A percentile compares a stretch with the other conserved stretches of the same genome.
Conservation (phyloP, 53 echinoderm and acorn worm species). For the Patiria pectinifera region DNA sequence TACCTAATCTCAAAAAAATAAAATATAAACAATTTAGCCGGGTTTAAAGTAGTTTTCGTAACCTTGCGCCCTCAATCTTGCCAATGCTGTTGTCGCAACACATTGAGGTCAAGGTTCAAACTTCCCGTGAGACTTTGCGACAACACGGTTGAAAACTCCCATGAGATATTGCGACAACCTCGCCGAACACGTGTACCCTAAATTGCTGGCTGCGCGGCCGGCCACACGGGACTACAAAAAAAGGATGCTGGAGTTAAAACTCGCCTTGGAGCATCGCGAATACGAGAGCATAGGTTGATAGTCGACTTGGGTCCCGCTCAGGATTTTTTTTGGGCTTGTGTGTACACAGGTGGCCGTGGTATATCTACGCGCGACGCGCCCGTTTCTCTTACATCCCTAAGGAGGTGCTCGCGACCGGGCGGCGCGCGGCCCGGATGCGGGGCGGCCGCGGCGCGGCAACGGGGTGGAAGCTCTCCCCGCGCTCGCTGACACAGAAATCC, state of each 20-base stretch:
- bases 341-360: conserved; percentile 57
- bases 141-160: conserved; percentile 19
- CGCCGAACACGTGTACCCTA: conserved; percentile 28
- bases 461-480: neutral
- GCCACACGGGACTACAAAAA: neutral
- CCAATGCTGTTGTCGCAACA: neutral
- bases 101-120: conserved; percentile 34
- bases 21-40: conserved; percentile 15
- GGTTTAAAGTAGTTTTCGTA: conserved; percentile 11
- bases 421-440: conserved; percentile 61
- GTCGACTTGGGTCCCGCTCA: neutral
- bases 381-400: conserved; percentile 59
- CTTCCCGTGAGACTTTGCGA: conserved; percentile 24
- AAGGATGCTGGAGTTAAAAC: neutral
- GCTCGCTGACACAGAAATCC: conserved; percentile 37
- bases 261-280: conserved; percentile 39
- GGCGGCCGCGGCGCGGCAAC: neutral
- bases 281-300: conserved; percentile 34
- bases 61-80: conserved; percentile 1
- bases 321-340: conserved; percentile 24
- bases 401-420: conserved; percentile 45
- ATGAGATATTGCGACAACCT: conserved; percentile 19
- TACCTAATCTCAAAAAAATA: conserved; percentile 14
- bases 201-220: conserved; percentile 10
- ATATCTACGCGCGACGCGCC: conserved; percentile 18